Percentiles rank a stretch among this genome's conserved stretches.
These are phyloP conservation scores for Parochlus steinenii DNA, from an alignment of 2,888 invertebrate species.

Conservation along the genomic window DNA sequence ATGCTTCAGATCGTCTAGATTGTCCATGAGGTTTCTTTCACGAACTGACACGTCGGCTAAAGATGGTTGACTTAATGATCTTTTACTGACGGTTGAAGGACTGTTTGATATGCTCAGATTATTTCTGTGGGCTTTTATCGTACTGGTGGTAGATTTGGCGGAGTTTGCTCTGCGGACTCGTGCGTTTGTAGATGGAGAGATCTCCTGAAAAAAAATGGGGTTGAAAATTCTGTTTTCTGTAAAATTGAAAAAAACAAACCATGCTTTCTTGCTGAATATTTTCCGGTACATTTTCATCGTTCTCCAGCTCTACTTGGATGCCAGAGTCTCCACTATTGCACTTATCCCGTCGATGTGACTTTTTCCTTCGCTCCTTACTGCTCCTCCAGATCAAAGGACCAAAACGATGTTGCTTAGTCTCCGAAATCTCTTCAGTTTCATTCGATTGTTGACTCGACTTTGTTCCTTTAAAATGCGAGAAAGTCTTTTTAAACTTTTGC, in stretches of 20 bases:
- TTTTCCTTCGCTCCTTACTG: constrained; percentile 52
- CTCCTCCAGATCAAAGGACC: constrained; percentile 55
- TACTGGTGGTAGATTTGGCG: constrained; percentile 21
- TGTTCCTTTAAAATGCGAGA: constrained; percentile 32
- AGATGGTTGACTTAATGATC: constrained; percentile 52
- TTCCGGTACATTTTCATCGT: constrained; percentile 20
- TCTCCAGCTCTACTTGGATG: constrained; percentile 46
- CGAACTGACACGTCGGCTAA: constrained; percentile 21
- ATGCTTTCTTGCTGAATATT: constrained; percentile 6
- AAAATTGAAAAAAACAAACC: background rate
- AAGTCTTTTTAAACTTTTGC: constrained; percentile 53
- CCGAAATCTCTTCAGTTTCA: background rate
- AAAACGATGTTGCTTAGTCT: constrained; percentile 40
- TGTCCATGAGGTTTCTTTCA: constrained; percentile 9
- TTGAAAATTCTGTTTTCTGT: background rate
- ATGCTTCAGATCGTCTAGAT: constrained; percentile 11
- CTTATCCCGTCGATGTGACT: constrained; percentile 49
- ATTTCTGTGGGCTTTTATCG: constrained; percentile 20
- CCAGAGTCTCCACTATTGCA: constrained; percentile 61
- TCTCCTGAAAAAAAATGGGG: constrained; percentile 15
- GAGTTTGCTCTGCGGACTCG: constrained; percentile 26
- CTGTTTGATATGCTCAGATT: constrained; percentile 20
- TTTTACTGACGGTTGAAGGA: constrained; percentile 15
- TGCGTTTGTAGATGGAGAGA: constrained; percentile 16
- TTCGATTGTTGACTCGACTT: constrained; percentile 13